phyloP scores from a whole-genome alignment of 2,797 vertebrate species.

The Alfaro cultratus region DNA sequence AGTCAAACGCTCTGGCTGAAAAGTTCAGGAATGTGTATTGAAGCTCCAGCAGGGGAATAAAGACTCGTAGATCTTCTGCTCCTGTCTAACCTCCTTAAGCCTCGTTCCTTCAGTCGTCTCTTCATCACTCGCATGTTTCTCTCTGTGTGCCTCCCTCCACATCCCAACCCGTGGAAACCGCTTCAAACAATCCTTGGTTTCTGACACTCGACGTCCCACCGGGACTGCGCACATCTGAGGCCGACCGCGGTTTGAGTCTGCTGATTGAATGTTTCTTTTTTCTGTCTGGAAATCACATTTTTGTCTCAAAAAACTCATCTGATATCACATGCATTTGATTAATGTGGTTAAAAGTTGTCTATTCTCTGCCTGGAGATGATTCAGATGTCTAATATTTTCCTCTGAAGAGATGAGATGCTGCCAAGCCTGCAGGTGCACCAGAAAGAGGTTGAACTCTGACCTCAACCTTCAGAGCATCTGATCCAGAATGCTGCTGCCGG shows the following conservation, averaged over 20 bases:
- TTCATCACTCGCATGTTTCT: slow-evolving; percentile 51
- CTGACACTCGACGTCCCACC: slow-evolving; percentile 39
- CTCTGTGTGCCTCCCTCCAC: slow-evolving; percentile 23
- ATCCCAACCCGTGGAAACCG: slow-evolving; percentile 33
- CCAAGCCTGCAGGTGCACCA: neutral
- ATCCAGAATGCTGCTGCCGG: too few species aligned
- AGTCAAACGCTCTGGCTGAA: slow-evolving; percentile 55
- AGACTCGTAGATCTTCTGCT: slow-evolving; percentile 49
- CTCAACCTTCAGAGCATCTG: too few species aligned
- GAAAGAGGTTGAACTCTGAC: neutral
- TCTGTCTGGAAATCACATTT: neutral
- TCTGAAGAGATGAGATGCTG: neutral
- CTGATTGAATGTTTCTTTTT: neutral
- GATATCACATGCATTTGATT: neutral
- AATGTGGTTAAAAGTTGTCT: neutral
- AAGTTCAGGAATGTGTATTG: slow-evolving; percentile 68
- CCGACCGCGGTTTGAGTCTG: slow-evolving; percentile 10
- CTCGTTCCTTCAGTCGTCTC: slow-evolving; percentile 51
- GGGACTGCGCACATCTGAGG: slow-evolving; percentile 20
- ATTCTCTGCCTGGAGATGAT: neutral
- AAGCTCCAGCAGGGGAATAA: slow-evolving; percentile 63
- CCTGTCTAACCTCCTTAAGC: slow-evolving; percentile 47
- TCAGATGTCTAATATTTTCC: neutral
- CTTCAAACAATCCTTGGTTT: slow-evolving; percentile 58
- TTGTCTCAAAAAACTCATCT: neutral